Percentiles rank a stretch among this genome's conserved stretches.
These are phyloP conservation scores for Falco concolor DNA, from an alignment of 2,797 vertebrate species.

Conservation along the genomic window DNA sequence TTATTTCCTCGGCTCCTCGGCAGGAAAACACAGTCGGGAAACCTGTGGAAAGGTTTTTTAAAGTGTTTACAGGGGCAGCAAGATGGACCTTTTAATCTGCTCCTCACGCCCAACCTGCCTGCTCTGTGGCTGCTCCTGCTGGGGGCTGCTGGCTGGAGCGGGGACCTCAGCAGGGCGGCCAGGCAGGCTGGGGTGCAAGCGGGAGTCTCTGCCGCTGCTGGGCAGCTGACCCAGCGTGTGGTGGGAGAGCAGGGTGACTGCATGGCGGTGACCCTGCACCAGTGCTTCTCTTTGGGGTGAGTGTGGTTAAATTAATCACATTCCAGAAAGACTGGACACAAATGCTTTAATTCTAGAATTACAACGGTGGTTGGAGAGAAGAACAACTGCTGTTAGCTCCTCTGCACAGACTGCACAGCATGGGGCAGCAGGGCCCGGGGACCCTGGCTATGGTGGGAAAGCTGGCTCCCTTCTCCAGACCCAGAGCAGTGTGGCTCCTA, in stretches of 20 bases:
- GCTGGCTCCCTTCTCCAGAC: not conserved
- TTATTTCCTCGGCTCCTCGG: not conserved
- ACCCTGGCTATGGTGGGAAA: not conserved
- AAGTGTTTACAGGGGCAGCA: not conserved
- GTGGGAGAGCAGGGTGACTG: fast-evolving
- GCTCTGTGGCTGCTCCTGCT: fast-evolving
- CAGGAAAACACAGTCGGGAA: not conserved
- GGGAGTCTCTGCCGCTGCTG: fast-evolving
- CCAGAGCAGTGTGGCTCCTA: not conserved
- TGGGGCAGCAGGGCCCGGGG: not conserved
- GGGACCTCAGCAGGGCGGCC: too few relatives aligned
- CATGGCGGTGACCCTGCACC: not conserved
- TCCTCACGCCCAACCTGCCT: not conserved
- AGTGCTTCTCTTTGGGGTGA: not conserved
- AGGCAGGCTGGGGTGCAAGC: not conserved
- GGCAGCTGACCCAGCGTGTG: not conserved
- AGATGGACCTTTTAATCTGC: not conserved
- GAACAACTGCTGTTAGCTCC: not conserved
- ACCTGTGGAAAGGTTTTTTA: not conserved
- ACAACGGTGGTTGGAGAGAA: fast-evolving
- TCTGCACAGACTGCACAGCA: fast-evolving
- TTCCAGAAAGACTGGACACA: not conserved
- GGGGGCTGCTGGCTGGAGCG: not conserved
- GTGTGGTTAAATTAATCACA: not conserved
- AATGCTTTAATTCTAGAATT: not conserved